Conservation (phyloP, 1,140 invertebrate genomes). For the Ceratitis capitata region DNA sequence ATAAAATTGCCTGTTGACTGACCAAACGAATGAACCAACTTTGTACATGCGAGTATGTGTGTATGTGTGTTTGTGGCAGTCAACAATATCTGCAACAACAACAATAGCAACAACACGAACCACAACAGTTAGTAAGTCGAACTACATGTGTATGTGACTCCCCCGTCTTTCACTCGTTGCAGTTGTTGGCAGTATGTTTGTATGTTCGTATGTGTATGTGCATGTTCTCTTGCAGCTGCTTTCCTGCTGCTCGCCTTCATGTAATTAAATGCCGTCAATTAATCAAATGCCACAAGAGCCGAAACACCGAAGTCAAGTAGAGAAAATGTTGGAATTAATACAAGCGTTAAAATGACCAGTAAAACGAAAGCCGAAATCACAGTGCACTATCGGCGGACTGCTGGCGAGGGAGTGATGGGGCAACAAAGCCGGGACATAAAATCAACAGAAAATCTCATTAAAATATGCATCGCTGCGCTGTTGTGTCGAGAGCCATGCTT, state of each 20-base stretch:
- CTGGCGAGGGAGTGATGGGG: not conserved
- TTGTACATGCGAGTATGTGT: not conserved
- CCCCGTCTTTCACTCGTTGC: conserved; percentile 15
- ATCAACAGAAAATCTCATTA: conserved; percentile 41
- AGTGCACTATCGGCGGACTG: conserved; percentile 39
- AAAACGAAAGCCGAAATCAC: conserved; percentile 45
- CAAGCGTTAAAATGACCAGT: conserved; percentile 50
- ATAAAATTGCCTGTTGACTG: conserved; percentile 41
- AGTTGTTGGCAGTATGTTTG: not conserved
- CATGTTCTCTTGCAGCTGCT: not conserved
- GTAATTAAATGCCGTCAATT: conserved; percentile 66
- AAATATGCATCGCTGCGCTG: conserved; percentile 34
- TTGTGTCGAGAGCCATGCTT: not conserved
- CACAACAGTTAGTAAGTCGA: no score
- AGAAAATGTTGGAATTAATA: conserved; percentile 65
- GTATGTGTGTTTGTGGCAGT: not conserved
- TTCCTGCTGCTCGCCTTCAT: conserved; percentile 28
- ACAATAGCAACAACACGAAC: no score
- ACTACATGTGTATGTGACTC: no score
- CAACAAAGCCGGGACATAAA: not conserved
- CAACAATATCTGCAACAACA: conserved; percentile 42
- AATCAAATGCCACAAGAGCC: conserved; percentile 56
- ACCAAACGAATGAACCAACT: not conserved
- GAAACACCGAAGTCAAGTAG: conserved; percentile 55
- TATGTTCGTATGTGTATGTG: not conserved